Base-by-base conservation (phyloP, 2,113 vertebrate species). In the Microtus ochrogaster region DNA sequence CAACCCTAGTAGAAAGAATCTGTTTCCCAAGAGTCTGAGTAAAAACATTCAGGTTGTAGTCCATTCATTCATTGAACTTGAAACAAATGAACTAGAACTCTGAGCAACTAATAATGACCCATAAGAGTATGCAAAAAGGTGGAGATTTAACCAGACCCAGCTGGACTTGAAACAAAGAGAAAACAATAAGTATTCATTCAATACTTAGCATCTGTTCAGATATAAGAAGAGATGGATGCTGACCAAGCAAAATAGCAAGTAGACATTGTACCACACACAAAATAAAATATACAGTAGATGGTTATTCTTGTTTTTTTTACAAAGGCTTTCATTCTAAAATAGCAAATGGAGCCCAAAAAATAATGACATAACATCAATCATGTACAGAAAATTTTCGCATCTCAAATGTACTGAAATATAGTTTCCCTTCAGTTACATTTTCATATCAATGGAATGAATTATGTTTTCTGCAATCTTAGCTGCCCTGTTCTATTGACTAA, bases 401-500 rank as follows among this genome's bases (percentile, higher is more conserved):
- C 74, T 94, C 73, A 85, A 68, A 79, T 84, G 49, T 58, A 85
- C 84, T 39, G 63, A 95, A 94, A 84, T 83, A 83, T 39, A 70
- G 74, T 87, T 93, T 93, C 73, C n/a, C 58, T 68, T 96, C 36
- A 68, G 85, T 90, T 94, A 79, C 44, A 90, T 90, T 93, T 97
- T 76, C 84, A 70, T 88, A 94, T 72, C 94, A 79, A 61, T 49
- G 28, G 3, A 13, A 10, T 92, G 92, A 95, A 90, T 90, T 81
- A 90, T 72, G 44, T 63, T 87, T 73, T 94, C 87, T 13, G 79
- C 90, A 90, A 79, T 81, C 90, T 92, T 72, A 33, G 84, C 55
- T 88, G 41, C 76, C 88, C 49, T 90, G n/a, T 66, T 94, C 58
- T 85, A 63, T 82, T 92, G 89, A 94, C 84, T 92, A 81, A 94